Evolutionary conservation across 2,888 invertebrate genomes (phyloP).

Genomic region (Diarsia dahlii): DNA sequence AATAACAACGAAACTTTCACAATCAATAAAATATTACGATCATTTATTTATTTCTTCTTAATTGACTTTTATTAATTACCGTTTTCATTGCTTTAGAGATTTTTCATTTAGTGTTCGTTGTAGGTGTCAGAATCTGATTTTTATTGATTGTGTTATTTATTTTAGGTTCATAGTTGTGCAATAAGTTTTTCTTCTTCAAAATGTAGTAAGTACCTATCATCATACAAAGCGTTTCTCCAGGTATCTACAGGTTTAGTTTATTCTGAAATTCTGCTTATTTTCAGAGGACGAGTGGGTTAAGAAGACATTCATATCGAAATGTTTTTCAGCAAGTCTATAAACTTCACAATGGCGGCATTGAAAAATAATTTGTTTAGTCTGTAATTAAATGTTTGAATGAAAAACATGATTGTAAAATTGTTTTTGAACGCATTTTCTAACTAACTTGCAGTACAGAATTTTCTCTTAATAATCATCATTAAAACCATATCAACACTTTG

Average conservation of each 20-base stretch:
- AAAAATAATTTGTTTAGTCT: constrained; percentile 29
- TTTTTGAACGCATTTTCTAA: neutral
- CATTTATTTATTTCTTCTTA: constrained; percentile 23
- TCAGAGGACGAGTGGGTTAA: constrained; percentile 12
- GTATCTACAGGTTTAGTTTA: neutral
- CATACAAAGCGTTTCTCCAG: neutral
- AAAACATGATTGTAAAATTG: neutral
- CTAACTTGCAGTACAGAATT: neutral
- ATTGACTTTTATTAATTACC: constrained; percentile 15
- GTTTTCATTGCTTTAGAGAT: constrained; percentile 4
- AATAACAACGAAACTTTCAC: constrained; percentile 44
- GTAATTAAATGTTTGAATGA: constrained; percentile 5
- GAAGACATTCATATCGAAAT: neutral
- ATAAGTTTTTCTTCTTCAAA: neutral
- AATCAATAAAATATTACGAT: constrained; percentile 37
- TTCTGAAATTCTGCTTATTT: constrained; percentile 1
- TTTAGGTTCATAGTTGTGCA: neutral
- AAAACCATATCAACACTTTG: neutral
- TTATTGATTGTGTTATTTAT: constrained; percentile 5
- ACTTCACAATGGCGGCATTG: neutral
- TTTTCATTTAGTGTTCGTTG: constrained; percentile 1
- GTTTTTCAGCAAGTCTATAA: constrained; percentile 17
- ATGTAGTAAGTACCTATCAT: neutral
- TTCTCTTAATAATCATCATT: neutral
- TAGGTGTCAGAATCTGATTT: neutral